phyloP scores from a whole-genome alignment of 2,888 invertebrate species.

The Marasmarcha lunaedactyla region DNA sequence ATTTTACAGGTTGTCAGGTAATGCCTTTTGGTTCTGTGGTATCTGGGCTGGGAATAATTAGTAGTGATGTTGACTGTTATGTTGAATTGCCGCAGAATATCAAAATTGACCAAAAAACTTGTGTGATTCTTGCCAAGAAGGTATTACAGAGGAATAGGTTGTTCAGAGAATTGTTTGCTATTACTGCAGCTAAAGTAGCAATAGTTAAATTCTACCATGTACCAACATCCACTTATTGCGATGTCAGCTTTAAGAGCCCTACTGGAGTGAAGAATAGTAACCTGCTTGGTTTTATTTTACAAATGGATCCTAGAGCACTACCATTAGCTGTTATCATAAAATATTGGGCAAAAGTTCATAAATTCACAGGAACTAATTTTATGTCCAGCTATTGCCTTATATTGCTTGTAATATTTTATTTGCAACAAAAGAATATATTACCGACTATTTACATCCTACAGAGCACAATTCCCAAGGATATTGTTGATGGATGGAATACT shows the following conservation, averaged over 20 bases:
- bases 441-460: slow-evolving; percentile 62
- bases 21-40: slow-evolving; percentile 80
- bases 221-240: slow-evolving; percentile 72
- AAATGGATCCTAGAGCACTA: slow-evolving; percentile 61
- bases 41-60: slow-evolving; percentile 75
- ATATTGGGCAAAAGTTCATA: slow-evolving; percentile 74
- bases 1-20: slow-evolving; percentile 36
- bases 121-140: slow-evolving; percentile 31
- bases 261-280: slow-evolving; percentile 77
- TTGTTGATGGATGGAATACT: slow-evolving; percentile 65
- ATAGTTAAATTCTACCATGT: slow-evolving; percentile 79
- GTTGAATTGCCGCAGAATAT: slow-evolving; percentile 43
- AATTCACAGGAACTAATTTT: slow-evolving; percentile 45
- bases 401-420: slow-evolving; percentile 73
- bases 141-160: slow-evolving; percentile 33
- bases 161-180: slow-evolving; percentile 70
- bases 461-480: slow-evolving; percentile 18
- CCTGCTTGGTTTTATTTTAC: slow-evolving; percentile 66
- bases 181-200: slow-evolving; percentile 78
- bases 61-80: slow-evolving; percentile 81
- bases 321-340: slow-evolving; percentile 73
- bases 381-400: slow-evolving; percentile 74
- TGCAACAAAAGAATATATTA: slow-evolving; percentile 70
- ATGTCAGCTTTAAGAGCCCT: slow-evolving; percentile 77
- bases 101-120: slow-evolving; percentile 13